Evolutionary conservation across 2,888 invertebrate species (phyloP), one percentile per base, ranked within the genome.

Genomic region (Horisme vitalbata): DNA sequence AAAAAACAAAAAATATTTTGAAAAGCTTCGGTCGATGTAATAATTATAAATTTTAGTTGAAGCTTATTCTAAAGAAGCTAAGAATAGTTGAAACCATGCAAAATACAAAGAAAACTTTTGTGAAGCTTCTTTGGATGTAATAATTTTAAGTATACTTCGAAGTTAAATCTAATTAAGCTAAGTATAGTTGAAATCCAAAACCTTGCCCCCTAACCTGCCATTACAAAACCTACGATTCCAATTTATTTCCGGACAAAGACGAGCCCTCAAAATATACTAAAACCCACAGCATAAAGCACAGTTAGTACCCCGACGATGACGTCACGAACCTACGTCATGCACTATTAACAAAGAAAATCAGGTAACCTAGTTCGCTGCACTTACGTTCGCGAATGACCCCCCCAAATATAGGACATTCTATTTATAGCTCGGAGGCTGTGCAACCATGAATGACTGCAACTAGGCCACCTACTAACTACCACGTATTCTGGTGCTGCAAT

Each of bases 401-500:
- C 82, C 86, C 79, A 82, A 86, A 87, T 82, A 87, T 88, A 85
- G 88, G 82, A 73, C 88, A 69, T 66, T n/a, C 81, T 88, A 88
- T 80, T 78, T 78, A 83, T 88, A 86, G 86, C 60, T 56, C 52
- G 68, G 75, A 76, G 80, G 75, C 75, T 67, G 68, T 77, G 74
- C 74, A 72, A 65, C 66, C 71, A 71, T 83, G 83, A 85, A 83
- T 86, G 84, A 83, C 78, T 79, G 69, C 79, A 88, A 76, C 69
- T 82, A 71, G 86, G 79, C 62, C 84, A 83, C 83, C 70, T 49
- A 49, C 39, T 39, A 44, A 49, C 49, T 49, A 21, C 24, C 1
- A n/a, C 11, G 1, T 49, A 49, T 36, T 39, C 49, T 45, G 44
- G 3, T 28, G 44, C 71, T 87, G 88, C 87, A 87, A 82, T 83